Conservation (phyloP, 2,888 invertebrate species). For the Isotomurus palustris region DNA sequence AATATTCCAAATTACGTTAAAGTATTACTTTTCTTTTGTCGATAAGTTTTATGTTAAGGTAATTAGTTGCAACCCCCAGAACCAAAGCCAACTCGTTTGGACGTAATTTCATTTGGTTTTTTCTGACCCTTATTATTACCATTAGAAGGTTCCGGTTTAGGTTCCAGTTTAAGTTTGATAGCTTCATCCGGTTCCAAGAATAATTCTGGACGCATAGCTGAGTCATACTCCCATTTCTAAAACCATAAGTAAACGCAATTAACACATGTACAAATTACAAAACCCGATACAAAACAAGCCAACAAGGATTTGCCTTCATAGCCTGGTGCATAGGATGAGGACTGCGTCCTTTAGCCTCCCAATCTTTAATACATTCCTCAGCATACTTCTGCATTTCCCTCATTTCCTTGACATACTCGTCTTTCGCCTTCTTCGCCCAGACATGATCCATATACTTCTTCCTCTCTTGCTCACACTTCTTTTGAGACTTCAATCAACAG, state of each 20-base stretch:
- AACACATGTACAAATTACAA: neutral
- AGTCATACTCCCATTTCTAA: conserved; percentile 13
- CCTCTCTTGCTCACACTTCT: conserved; percentile 20
- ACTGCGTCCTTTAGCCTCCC: conserved; percentile 37
- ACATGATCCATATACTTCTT: conserved; percentile 22
- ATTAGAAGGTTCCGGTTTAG: no score
- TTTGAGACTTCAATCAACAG: conserved; percentile 23
- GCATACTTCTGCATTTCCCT: conserved; percentile 44
- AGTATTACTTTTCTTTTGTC: no score
- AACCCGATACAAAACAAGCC: neutral
- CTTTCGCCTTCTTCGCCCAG: conserved; percentile 29
- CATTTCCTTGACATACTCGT: conserved; percentile 37
- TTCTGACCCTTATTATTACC: no score
- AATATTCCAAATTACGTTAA: no score
- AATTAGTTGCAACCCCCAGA: neutral
- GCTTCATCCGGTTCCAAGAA: neutral
- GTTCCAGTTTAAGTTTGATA: neutral
- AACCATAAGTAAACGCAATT: neutral
- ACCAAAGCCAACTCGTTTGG: conserved; percentile 1
- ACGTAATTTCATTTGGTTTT: conserved; percentile 7
- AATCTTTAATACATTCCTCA: conserved; percentile 36
- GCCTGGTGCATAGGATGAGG: conserved; percentile 34
- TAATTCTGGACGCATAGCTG: neutral
- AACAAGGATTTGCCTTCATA: conserved; percentile 41
- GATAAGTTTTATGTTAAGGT: no score